Base-by-base conservation (phyloP, 2,888 invertebrate species). In the Athrips mouffetella region DNA sequence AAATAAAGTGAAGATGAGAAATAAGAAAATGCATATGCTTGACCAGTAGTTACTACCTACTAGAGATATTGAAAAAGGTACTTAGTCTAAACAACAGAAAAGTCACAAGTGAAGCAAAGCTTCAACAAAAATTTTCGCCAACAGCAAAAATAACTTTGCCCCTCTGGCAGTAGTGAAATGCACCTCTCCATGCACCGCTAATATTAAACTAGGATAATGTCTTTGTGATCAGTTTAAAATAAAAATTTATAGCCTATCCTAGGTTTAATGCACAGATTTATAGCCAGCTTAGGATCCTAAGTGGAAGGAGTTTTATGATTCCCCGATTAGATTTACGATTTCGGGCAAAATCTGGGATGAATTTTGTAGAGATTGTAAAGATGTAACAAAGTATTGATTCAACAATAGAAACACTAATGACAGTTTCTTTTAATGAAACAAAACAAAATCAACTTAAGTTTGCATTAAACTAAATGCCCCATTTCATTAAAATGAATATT, bases 151-250 rank as follows among this genome's bases (percentile, higher is more conserved):
- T 2, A 49, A 49, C 6, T 35, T 42, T 41, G 42, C 23, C 1
- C 21, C 29, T 27, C 42, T 42, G 29, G 16, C n/a, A 27, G 33
- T 58, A 61, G 54, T 61, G 58, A 62, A 67, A 63, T 67, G 67
- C 72, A 70, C 67, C 68, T 66, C 54, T 63, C 37, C 6, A 13
- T 44, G 59, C 63, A 65, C 63, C 63, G 65, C 71, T 70, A 74
- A 76, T 77, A 77, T 76, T 70, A 70, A 76, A 76, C 66, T 65
- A 59, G 65, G 64, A 69, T 75, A 75, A 75, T 71, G 72, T 65
- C 64, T 53, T 51, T 55, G 66, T 69, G 76, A 79, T 78, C 75
- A 73, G 67, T 76, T 78, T 76, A 71, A 75, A 78, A 70, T 70
- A 67, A 63, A 65, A 72, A 76, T 74, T 71, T 74, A 75, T 70